phyloP scores from a whole-genome alignment of 2,113 vertebrate species.

The Crotophaga sulcirostris region DNA sequence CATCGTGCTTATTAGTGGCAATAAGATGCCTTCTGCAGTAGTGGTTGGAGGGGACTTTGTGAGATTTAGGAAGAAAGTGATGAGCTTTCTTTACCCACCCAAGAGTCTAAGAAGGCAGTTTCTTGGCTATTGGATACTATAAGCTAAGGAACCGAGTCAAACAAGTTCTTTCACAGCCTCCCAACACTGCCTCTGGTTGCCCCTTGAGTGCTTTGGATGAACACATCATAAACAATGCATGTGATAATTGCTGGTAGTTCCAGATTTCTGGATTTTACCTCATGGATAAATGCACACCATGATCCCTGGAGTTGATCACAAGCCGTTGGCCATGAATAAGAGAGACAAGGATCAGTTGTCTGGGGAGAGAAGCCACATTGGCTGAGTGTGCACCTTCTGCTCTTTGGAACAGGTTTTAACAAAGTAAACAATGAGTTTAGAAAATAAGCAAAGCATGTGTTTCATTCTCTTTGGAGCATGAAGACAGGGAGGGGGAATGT shows the following conservation, averaged over 20 bases:
- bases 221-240: background rate
- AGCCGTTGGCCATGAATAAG: background rate
- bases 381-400: background rate
- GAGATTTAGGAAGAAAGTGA: background rate
- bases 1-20: fast-evolving
- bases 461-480: background rate
- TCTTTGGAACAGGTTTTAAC: background rate
- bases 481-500: background rate
- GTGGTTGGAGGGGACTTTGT: background rate
- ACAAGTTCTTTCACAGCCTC: background rate
- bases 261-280: too few species aligned
- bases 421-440: background rate
- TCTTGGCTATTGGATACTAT: background rate
- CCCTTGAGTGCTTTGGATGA: background rate
- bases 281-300: background rate
- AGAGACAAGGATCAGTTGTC: background rate
- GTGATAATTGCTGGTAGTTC: background rate
- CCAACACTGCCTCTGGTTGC: background rate
- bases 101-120: background rate
- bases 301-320: background rate
- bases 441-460: background rate
- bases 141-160: background rate
- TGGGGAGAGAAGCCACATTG: background rate
- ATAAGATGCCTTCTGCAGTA: background rate
- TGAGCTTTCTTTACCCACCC: background rate